Evolutionary conservation across 2,888 invertebrate genomes (phyloP).

Genomic region (Ctenicera cuprea): DNA sequence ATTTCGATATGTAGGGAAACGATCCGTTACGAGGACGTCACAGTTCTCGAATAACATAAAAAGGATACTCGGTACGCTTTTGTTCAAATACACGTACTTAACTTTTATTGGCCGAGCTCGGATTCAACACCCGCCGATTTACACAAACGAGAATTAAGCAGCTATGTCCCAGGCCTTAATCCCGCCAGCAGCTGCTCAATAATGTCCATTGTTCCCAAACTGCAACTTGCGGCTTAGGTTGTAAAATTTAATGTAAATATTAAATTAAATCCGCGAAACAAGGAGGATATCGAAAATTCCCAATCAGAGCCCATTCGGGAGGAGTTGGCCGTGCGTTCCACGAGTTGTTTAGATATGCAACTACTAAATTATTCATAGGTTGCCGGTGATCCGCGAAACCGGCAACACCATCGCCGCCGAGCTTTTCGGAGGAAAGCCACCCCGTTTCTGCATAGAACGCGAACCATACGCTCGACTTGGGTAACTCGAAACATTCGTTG

Average conservation of each 20-base stretch:
- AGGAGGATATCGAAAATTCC: neutral
- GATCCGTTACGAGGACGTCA: slow-evolving; percentile 50
- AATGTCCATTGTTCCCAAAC: slow-evolving; percentile 36
- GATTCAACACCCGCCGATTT: slow-evolving; percentile 33
- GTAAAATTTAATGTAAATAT: slow-evolving; percentile 29
- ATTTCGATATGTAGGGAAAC: slow-evolving; percentile 58
- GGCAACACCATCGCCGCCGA: slow-evolving; percentile 31
- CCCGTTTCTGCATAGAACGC: slow-evolving; percentile 41
- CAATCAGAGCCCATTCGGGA: slow-evolving; percentile 16
- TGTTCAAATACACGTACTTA: slow-evolving; percentile 28
- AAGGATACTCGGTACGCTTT: slow-evolving; percentile 21
- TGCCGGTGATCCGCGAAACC: slow-evolving; percentile 43
- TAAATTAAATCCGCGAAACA: slow-evolving; percentile 14
- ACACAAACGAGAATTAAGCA: slow-evolving; percentile 38
- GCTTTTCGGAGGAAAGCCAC: slow-evolving; percentile 36
- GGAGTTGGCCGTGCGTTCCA: neutral
- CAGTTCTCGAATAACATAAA: slow-evolving; percentile 18
- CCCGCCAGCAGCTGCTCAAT: slow-evolving; percentile 35
- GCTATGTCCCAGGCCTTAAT: slow-evolving; percentile 27
- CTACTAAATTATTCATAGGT: slow-evolving; percentile 51
- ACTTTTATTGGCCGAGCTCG: slow-evolving; percentile 29
- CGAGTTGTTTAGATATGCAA: slow-evolving; percentile 36
- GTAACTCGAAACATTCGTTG: slow-evolving; percentile 44
- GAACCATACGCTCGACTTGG: slow-evolving; percentile 44
- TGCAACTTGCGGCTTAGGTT: slow-evolving; percentile 23